These are phyloP conservation scores for Remorina albescens DNA, from an alignment of 2,797 vertebrate species.

Conservation along the genomic window DNA sequence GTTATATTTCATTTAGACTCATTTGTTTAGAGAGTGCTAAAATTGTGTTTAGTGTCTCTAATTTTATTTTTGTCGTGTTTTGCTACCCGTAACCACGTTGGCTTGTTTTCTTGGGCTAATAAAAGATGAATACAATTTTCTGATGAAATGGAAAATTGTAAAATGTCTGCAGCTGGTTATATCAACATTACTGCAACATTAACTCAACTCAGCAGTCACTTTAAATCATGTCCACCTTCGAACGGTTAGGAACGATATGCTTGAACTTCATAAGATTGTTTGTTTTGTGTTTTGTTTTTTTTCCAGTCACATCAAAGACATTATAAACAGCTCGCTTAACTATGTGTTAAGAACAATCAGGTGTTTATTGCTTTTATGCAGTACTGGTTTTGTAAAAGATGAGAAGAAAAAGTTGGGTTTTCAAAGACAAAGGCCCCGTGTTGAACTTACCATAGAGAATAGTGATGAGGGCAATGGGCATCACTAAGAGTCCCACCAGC, in stretches of 20 bases:
- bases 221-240: background rate
- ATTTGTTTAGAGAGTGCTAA: constrained; percentile 40
- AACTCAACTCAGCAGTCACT: background rate
- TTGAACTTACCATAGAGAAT: constrained; percentile 90
- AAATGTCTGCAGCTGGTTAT: background rate
- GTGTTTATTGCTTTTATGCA: constrained; percentile 14
- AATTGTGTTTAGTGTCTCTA: constrained; percentile 28
- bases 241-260: background rate
- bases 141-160: background rate
- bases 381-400: background rate
- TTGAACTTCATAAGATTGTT: too few relatives aligned
- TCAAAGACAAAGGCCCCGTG: background rate
- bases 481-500: constrained; percentile 96
- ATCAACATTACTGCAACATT: too few relatives aligned
- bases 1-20: constrained; percentile 41
- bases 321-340: background rate
- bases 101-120: constrained; percentile 7
- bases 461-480: constrained; percentile 95
- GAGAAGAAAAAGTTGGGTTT: background rate
- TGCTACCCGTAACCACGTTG: background rate
- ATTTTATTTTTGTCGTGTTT: constrained; percentile 34
- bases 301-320: background rate
- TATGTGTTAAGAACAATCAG: background rate
- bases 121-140: background rate
- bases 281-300: background rate